A percentile compares a stretch with the other conserved stretches of the same genome.
Evolutionary conservation across 2,888 invertebrate species (phyloP).

Genomic region (Eumacrocentrus americanus): DNA sequence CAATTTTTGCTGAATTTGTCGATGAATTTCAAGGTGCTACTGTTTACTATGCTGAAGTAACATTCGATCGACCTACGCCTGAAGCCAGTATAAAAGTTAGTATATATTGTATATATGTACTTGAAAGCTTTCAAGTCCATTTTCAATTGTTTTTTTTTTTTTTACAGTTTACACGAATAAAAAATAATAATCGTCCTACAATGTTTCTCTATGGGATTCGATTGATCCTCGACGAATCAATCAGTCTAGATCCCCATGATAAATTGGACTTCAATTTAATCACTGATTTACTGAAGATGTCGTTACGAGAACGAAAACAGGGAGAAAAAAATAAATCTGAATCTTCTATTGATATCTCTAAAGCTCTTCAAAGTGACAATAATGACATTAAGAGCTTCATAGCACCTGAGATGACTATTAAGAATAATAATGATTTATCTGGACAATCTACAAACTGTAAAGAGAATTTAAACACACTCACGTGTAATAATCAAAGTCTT

Average conservation of each 20-base stretch:
- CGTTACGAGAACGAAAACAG: conserved; percentile 26
- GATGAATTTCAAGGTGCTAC: conserved; percentile 58
- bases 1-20: conserved; percentile 55
- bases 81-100: conserved; percentile 56
- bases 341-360: too few relatives aligned
- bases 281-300: conserved; percentile 42
- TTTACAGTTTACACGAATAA: conserved; percentile 57
- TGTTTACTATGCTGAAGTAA: conserved; percentile 53
- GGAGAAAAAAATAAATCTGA: neutral
- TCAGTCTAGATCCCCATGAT: conserved; percentile 28
- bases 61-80: conserved; percentile 48
- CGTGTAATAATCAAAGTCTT: conserved; percentile 20
- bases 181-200: conserved; percentile 44
- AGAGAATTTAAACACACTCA: neutral
- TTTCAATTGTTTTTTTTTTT: conserved; percentile 14
- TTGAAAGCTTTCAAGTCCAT: too few relatives aligned
- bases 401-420: too few relatives aligned
- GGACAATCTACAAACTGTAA: neutral
- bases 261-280: conserved; percentile 47
- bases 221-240: conserved; percentile 48
- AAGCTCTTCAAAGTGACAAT: too few relatives aligned
- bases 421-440: too few relatives aligned
- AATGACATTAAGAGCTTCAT: too few relatives aligned
- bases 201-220: conserved; percentile 61
- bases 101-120: neutral